Conservation (phyloP, 2,113 vertebrate species). For the Serilophus lunatus region DNA sequence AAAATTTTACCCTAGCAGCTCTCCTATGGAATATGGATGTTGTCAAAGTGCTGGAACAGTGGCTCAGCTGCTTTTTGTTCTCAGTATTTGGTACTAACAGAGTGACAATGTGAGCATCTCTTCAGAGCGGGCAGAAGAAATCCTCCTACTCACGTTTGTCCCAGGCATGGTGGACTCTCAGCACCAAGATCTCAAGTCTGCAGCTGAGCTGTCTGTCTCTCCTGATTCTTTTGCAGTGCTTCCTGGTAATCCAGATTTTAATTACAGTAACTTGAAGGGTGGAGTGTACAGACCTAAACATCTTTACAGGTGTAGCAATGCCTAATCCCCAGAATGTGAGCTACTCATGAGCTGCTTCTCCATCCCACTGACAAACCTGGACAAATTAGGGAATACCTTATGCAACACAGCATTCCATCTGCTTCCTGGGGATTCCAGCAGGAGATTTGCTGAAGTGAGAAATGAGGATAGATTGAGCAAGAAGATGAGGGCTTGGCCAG, state of each 20-base stretch:
- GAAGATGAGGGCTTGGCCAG: neutral
- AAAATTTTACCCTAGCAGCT: neutral
- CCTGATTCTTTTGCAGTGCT: neutral
- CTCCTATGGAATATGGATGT: neutral
- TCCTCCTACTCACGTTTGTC: neutral
- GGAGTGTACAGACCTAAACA: neutral
- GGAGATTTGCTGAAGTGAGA: neutral
- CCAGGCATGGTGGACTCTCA: neutral
- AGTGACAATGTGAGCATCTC: neutral
- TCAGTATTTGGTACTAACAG: neutral
- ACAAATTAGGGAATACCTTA: neutral
- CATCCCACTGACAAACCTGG: neutral
- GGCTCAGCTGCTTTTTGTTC: neutral
- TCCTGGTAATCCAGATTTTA: neutral
- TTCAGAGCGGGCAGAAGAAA: neutral
- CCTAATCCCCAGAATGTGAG: neutral
- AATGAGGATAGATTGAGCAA: neutral
- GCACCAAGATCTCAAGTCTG: neutral
- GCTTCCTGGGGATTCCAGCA: neutral
- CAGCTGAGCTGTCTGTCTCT: neutral
- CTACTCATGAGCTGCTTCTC: neutral
- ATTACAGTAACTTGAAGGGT: neutral
- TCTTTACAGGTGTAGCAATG: neutral
- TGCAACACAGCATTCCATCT: neutral
- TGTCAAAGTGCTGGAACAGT: neutral